Percentiles rank a stretch among this genome's conserved stretches.
Evolutionary conservation across 2,888 invertebrate genomes (phyloP).

Genomic region (Epirrhoe tristata): DNA sequence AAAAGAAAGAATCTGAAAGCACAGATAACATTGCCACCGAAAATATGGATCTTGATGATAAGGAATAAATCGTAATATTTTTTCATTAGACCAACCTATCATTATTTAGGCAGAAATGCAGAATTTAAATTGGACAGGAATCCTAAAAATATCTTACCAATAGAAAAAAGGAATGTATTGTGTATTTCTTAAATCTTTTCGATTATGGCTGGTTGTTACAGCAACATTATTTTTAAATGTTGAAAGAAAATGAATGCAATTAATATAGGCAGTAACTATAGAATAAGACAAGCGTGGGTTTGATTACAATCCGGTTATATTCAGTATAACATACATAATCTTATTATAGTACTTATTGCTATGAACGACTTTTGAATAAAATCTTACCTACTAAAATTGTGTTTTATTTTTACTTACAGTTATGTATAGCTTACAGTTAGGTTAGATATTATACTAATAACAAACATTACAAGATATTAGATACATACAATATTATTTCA

Average conservation of each 20-base stretch:
- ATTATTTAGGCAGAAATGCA: neutral
- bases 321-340: slow-evolving; percentile 24
- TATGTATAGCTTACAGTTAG: neutral
- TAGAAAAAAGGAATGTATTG: neutral
- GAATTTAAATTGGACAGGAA: neutral
- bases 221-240: slow-evolving; percentile 3
- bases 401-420: neutral
- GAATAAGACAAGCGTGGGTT: slow-evolving; percentile 27
- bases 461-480: too few species aligned
- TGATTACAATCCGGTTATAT: slow-evolving; percentile 30
- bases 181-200: neutral
- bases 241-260: slow-evolving; percentile 7
- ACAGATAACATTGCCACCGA: slow-evolving; percentile 57
- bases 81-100: neutral
- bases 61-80: slow-evolving; percentile 51
- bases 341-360: slow-evolving; percentile 24
- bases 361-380: slow-evolving; percentile 29
- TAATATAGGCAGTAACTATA: slow-evolving; percentile 17
- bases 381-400: slow-evolving; percentile 19
- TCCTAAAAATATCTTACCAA: neutral
- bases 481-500: too few species aligned
- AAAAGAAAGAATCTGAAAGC: slow-evolving; percentile 44
- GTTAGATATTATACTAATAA: neutral
- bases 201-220: slow-evolving; percentile 9
- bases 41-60: slow-evolving; percentile 70